Conservation (phyloP, 1,140 invertebrate genomes). For the Spodoptera frugiperda region DNA sequence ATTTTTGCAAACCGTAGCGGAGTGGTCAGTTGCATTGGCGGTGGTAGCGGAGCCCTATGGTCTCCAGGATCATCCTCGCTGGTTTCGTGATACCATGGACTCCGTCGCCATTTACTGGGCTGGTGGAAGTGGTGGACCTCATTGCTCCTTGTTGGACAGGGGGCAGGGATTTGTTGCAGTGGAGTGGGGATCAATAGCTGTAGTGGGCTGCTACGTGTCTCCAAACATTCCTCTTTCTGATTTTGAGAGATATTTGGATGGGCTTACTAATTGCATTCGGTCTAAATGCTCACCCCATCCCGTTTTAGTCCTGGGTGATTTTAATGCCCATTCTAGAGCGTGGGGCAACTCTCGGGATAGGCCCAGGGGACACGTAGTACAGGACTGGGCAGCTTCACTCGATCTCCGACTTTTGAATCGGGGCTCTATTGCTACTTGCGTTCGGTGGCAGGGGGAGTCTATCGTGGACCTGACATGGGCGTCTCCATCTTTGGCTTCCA, state of each 20-base stretch:
- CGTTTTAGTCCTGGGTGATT: slow-evolving; percentile 11
- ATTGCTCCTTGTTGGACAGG: not conserved
- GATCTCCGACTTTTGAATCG: slow-evolving; percentile 1
- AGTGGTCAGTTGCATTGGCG: not conserved
- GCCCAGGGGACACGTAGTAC: not conserved
- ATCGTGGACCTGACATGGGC: slow-evolving; percentile 31
- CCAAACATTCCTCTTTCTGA: slow-evolving; percentile 32
- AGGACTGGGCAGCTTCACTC: slow-evolving; percentile 1
- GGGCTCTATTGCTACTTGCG: slow-evolving; percentile 14
- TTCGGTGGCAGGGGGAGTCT: slow-evolving; percentile 20
- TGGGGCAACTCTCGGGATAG: not conserved
- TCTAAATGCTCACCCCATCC: slow-evolving; percentile 17
- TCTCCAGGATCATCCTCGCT: not conserved
- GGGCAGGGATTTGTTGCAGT: not conserved
- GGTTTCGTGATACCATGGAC: not conserved
- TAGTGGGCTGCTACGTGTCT: not conserved
- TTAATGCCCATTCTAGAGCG: slow-evolving; percentile 14
- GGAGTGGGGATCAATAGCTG: not conserved
- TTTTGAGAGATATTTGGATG: slow-evolving; percentile 36
- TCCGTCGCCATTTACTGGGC: not conserved
- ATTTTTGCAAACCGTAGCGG: no score
- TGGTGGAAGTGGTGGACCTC: not conserved
- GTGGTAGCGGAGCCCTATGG: not conserved
- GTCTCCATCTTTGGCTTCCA: not conserved
- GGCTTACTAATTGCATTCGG: slow-evolving; percentile 19